Evolutionary conservation across 2,113 vertebrate genomes (phyloP).

Genomic region (Passerina amoena): DNA sequence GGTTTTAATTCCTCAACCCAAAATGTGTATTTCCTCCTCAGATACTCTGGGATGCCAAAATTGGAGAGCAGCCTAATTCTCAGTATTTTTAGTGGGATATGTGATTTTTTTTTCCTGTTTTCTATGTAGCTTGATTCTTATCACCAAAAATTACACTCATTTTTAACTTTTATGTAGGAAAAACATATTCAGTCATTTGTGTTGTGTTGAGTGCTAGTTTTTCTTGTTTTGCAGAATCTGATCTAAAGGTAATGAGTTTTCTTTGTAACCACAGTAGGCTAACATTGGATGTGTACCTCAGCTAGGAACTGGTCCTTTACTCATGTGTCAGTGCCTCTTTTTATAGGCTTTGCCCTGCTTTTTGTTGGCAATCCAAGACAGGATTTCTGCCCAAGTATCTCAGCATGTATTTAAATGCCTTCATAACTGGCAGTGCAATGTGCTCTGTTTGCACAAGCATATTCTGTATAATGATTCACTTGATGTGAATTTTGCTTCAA

Average conservation of each 20-base stretch:
- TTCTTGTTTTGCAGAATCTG: background rate
- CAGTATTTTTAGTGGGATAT: background rate
- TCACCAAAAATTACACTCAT: background rate
- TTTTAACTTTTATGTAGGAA: background rate
- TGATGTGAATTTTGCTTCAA: background rate
- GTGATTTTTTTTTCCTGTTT: background rate
- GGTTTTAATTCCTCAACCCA: fast-evolving
- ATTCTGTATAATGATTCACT: background rate
- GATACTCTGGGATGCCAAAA: background rate
- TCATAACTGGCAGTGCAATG: background rate
- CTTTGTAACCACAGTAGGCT: background rate
- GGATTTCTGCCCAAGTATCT: background rate
- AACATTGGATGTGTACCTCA: background rate
- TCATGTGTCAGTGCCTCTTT: background rate
- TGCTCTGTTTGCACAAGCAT: background rate
- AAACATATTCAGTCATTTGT: background rate
- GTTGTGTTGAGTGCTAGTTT: background rate
- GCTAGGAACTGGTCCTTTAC: background rate
- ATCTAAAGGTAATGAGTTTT: background rate
- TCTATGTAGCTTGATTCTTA: background rate
- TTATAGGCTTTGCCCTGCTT: background rate
- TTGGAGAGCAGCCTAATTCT: background rate
- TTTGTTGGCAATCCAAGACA: background rate
- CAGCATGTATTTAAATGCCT: background rate
- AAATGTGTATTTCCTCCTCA: background rate